Percentiles rank a stretch among this genome's conserved stretches.
phyloP scores from a whole-genome alignment of 2,888 invertebrate species.

The Apodemia zela region DNA sequence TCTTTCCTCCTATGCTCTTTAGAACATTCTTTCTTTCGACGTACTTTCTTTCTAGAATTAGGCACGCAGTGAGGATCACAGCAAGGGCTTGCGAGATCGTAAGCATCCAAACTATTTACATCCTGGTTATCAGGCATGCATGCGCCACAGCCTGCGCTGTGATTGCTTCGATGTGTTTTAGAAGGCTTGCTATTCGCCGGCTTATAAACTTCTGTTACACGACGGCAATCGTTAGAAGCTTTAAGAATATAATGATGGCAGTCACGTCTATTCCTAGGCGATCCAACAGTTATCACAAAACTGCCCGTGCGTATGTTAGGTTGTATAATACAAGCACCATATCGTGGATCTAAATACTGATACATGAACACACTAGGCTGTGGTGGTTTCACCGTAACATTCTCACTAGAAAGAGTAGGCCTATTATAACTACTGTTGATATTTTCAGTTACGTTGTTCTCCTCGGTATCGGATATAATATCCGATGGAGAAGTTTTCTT shows the following conservation, averaged over 20 bases:
- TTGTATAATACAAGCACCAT: constrained; percentile 85
- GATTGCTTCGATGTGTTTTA: constrained; percentile 57
- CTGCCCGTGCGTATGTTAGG: constrained; percentile 84
- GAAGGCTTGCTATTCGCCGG: constrained; percentile 53
- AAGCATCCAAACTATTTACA: constrained; percentile 90
- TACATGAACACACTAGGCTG: constrained; percentile 80
- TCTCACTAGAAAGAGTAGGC: constrained; percentile 91
- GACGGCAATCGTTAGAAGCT: constrained; percentile 56
- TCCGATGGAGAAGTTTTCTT: constrained; percentile 83
- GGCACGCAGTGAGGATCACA: constrained; percentile 93
- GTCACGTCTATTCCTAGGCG: constrained; percentile 83
- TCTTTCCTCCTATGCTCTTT: constrained; percentile 83
- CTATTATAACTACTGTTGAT: constrained; percentile 84
- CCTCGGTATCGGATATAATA: constrained; percentile 63
- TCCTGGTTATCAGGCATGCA: constrained; percentile 86
- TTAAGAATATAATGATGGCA: constrained; percentile 86
- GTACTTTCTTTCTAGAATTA: constrained; percentile 71
- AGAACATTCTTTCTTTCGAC: constrained; percentile 79
- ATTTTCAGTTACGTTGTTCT: constrained; percentile 63
- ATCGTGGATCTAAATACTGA: constrained; percentile 86
- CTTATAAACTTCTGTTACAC: constrained; percentile 57
- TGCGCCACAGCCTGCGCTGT: constrained; percentile 85
- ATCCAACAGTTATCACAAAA: constrained; percentile 86
- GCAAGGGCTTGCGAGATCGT: constrained; percentile 92
- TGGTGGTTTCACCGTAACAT: constrained; percentile 79